These are phyloP conservation scores for Matsumurasca onukii DNA, from an alignment of 1,140 invertebrate genomes.

Conservation along the genomic window DNA sequence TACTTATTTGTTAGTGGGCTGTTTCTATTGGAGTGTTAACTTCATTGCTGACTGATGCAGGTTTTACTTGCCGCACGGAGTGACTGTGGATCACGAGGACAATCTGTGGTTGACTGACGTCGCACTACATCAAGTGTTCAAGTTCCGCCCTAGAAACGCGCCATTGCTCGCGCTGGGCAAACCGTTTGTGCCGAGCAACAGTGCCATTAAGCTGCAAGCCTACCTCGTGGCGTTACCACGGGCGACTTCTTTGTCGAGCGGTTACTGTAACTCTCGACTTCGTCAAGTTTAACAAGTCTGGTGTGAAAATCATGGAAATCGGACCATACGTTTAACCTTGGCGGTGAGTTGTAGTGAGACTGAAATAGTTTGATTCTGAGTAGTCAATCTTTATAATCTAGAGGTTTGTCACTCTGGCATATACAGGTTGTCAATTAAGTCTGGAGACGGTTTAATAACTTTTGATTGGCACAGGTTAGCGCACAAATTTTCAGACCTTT, in stretches of 20 bases:
- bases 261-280: conserved; percentile 93
- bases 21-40: no score
- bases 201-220: conserved; percentile 90
- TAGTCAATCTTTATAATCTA: no score
- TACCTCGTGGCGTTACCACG: conserved; percentile 78
- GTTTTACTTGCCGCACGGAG: conserved; percentile 94
- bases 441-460: no score
- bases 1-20: no score
- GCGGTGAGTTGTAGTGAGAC: no score
- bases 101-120: conserved; percentile 94
- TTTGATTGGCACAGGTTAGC: no score
- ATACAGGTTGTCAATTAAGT: no score
- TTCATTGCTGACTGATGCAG: no score
- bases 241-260: conserved; percentile 94
- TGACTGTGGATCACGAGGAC: conserved; percentile 81
- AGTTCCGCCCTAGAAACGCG: conserved; percentile 57
- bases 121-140: conserved; percentile 92
- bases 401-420: no score
- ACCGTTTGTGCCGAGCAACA: conserved; percentile 76
- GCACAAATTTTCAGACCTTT: no score
- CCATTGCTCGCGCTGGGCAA: conserved; percentile 33
- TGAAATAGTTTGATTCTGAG: no score
- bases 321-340: conserved; percentile 50
- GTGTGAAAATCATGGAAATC: conserved; percentile 65
- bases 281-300: conserved; percentile 77